Conservation (phyloP, 1,140 invertebrate species). For the Diplogasteroides magnus region DNA sequence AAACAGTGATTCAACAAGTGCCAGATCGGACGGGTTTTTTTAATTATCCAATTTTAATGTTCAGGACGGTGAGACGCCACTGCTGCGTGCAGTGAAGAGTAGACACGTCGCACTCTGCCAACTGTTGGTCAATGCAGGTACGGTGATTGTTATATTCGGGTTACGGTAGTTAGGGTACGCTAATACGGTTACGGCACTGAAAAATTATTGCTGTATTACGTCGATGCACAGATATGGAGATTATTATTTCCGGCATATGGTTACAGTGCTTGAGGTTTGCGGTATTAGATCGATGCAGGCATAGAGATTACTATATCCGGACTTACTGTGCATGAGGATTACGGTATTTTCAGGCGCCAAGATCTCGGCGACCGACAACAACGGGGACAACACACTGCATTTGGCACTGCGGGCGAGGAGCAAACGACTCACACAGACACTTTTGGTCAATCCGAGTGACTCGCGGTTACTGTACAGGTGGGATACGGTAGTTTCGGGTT, state of each 20-base stretch:
- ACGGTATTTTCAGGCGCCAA: constrained; percentile 73
- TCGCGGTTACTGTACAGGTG: constrained; percentile 64
- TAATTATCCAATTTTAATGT: constrained; percentile 25
- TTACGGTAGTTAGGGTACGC: too few relatives aligned
- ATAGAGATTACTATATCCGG: too few relatives aligned
- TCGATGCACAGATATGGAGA: too few relatives aligned
- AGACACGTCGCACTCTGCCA: constrained; percentile 86
- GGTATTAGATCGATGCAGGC: too few relatives aligned
- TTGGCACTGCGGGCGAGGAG: constrained; percentile 89
- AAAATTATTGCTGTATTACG: too few relatives aligned
- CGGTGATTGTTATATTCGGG: background rate
- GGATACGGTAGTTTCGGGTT: too few relatives aligned
- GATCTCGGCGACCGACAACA: constrained; percentile 82
- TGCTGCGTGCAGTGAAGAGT: constrained; percentile 81
- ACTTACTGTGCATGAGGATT: too few relatives aligned
- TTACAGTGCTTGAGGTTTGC: too few relatives aligned
- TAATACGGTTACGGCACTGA: too few relatives aligned
- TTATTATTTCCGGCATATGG: too few relatives aligned
- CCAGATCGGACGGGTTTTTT: constrained; percentile 5
- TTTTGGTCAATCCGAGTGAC: constrained; percentile 88
- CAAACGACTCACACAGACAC: constrained; percentile 80
- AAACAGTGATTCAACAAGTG: too few relatives aligned
- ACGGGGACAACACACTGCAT: constrained; percentile 89
- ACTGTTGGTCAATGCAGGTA: constrained; percentile 71
- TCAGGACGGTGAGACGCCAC: constrained; percentile 83